These are phyloP conservation scores for Rynchops niger DNA, from an alignment of 2,113 vertebrate genomes.

Conservation along the genomic window DNA sequence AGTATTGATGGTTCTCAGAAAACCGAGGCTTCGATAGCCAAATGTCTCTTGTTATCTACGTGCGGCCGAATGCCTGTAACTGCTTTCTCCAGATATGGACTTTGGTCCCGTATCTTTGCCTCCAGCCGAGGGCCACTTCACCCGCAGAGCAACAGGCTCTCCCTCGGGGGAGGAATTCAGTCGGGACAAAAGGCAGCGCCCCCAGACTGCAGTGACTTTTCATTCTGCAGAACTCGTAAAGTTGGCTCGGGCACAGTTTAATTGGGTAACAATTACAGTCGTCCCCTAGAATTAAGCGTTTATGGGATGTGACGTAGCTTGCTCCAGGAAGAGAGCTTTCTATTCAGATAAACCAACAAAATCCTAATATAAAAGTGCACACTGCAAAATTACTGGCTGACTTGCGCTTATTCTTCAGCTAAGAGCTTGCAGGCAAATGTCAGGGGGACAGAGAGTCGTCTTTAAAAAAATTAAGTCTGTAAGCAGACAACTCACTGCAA, in stretches of 20 bases:
- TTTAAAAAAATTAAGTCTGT: background rate
- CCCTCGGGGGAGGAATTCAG: background rate
- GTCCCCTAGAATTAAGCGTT: accelerated
- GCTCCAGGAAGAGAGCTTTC: background rate
- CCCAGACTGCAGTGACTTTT: background rate
- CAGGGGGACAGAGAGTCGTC: background rate
- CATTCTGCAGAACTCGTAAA: background rate
- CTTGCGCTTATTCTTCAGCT: background rate
- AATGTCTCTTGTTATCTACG: background rate
- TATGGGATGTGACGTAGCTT: background rate
- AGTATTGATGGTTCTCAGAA: background rate
- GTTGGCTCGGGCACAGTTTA: background rate
- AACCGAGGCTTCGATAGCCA: background rate
- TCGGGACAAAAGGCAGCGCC: background rate
- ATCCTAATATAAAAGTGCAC: accelerated
- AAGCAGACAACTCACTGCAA: background rate
- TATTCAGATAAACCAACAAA: background rate
- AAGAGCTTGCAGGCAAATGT: background rate
- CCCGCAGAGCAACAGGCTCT: accelerated
- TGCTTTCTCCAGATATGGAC: background rate
- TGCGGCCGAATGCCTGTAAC: background rate
- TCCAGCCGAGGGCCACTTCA: background rate
- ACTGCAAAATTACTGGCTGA: background rate
- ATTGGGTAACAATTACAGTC: background rate
- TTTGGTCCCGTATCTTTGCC: background rate